Base-by-base conservation (phyloP, 2,888 invertebrate genomes). In the Acanthosepion pharaonis region DNA sequence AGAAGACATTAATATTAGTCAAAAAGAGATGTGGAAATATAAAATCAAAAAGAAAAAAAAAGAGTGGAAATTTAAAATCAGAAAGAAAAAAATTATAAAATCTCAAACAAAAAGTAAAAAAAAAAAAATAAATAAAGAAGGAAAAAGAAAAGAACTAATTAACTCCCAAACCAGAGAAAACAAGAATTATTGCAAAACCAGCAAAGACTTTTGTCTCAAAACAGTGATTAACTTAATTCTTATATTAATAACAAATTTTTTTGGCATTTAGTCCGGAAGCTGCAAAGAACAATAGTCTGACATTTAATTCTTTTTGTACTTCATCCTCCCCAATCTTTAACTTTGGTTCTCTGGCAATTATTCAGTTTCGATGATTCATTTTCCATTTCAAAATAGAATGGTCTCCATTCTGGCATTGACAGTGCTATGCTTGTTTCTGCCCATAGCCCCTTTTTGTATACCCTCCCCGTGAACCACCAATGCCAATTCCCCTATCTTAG, bases 331-430 rank as follows among this genome's bases (percentile, higher is more conserved):
- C n/a, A 59, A 78, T 78, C n/a, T 78, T 78, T 33, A 78, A 78
- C 78, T 78, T 78, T 33, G n/a, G 9, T 78, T 78, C 78, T 78
- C 78, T 15, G 78, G 78, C 78, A 78, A 78, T 78, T 78, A 78
- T 78, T 78, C 78, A 33, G 33, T 78, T 78, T 78, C 33, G 78
- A 78, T 78, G 78, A 78, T 78, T 78, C 78, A 78, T 78, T 78
- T 78, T 78, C 78, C 78, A 33, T 78, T 78, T 78, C 78, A n/a
- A 33, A 78, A 78, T 78, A 78, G 78, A 15, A 33, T 78, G 78
- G 78, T 78, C 78, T 78, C n/a, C 78, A 78, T 33, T 15, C 78
- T 78, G 78, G 78, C 78, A 78, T 78, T 78, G 78, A 78, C 78
- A 78, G 78, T n/a, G 78, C n/a, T 20, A 78, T 78, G 78, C 78